Conservation (phyloP, 2,797 vertebrate species). For the Cirrhinus mrigala region DNA sequence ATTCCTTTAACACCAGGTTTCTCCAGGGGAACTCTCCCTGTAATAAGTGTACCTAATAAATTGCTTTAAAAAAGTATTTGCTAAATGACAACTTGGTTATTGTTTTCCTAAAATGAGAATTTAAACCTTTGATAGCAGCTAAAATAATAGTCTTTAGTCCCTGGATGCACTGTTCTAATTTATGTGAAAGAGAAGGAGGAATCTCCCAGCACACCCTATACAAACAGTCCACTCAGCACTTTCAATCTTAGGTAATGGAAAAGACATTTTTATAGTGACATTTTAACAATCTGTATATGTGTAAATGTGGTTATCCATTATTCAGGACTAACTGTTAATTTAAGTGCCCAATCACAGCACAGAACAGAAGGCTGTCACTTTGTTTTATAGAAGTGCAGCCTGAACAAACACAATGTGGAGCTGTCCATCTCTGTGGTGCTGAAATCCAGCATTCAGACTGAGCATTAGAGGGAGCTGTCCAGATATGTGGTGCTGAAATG, state of each 20-base stretch:
- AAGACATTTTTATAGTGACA: constrained; percentile 2
- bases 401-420: neutral
- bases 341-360: neutral
- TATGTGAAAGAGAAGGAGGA: neutral
- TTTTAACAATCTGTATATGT: constrained; percentile 8
- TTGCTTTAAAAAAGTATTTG: neutral
- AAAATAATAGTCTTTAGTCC: neutral
- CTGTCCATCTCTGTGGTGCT: constrained; percentile 5
- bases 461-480: constrained; percentile 12
- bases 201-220: neutral
- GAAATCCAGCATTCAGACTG: neutral
- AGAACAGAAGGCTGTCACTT: neutral
- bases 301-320: neutral
- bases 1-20: neutral
- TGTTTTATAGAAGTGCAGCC: neutral
- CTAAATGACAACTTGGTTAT: neutral
- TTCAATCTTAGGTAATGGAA: neutral
- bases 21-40: neutral
- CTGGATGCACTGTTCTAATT: neutral
- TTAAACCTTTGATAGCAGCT: neutral
- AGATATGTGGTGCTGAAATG: neutral
- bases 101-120: neutral
- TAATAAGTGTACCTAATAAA: neutral
- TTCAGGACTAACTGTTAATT: constrained; percentile 6
- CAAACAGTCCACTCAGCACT: neutral